Conservation (phyloP, 2,888 invertebrate genomes). For the Malachius bipustulatus region DNA sequence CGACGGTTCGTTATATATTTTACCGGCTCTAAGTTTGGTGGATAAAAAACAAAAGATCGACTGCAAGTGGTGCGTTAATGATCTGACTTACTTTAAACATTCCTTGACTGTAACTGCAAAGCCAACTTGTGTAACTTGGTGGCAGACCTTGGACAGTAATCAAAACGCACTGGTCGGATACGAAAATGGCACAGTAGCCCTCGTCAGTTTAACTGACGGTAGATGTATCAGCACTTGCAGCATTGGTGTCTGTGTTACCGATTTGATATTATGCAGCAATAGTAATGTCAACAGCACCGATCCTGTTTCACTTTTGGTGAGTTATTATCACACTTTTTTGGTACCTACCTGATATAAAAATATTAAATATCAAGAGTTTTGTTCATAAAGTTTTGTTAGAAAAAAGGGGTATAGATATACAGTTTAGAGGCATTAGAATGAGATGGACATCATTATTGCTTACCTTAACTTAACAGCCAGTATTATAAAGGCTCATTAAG, state of each 20-base stretch:
- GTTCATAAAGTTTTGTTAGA: no score
- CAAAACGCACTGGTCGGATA: constrained; percentile 61
- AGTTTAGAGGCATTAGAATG: no score
- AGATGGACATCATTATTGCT: no score
- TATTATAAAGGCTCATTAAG: no score
- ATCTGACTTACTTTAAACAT: constrained; percentile 42
- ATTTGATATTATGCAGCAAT: constrained; percentile 60
- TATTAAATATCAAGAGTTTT: no score
- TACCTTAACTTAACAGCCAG: no score
- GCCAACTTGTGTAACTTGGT: constrained; percentile 59
- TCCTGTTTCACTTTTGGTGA: constrained; percentile 52
- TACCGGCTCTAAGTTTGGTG: constrained; percentile 47
- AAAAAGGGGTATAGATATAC: no score
- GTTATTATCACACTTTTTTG: no score
- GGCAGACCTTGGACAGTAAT: constrained; percentile 62
- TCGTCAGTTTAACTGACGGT: constrained; percentile 59
- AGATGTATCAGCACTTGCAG: constrained; percentile 53
- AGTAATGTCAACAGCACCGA: constrained; percentile 58
- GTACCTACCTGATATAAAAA: no score
- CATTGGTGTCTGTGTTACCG: constrained; percentile 49
- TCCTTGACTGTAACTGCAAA: constrained; percentile 32
- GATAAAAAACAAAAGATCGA: constrained; percentile 42
- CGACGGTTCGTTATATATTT: constrained; percentile 48
- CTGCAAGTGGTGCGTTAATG: constrained; percentile 46
- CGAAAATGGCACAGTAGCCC: constrained; percentile 45